phyloP scores from a whole-genome alignment of 2,888 invertebrate species.

The Blera fallax region DNA sequence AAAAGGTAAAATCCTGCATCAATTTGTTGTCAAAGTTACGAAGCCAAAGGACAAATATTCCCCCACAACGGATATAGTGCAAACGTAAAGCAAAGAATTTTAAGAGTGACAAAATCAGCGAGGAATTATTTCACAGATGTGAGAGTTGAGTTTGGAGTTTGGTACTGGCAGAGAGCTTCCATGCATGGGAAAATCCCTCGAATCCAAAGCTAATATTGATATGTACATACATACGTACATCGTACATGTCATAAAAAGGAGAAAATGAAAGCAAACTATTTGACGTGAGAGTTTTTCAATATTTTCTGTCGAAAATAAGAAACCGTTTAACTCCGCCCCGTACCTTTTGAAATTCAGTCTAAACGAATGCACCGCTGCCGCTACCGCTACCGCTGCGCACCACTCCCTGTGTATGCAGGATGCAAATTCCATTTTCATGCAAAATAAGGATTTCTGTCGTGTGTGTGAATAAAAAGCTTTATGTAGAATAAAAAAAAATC shows the following conservation, averaged over 20 bases:
- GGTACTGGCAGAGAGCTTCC: too few relatives aligned
- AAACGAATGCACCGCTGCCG: not conserved
- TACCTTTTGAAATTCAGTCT: not conserved
- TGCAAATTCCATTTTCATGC: constrained; percentile 45
- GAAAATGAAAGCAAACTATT: constrained; percentile 35
- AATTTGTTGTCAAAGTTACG: constrained; percentile 4
- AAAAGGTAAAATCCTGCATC: not conserved
- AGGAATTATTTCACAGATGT: not conserved
- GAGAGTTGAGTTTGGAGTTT: too few relatives aligned
- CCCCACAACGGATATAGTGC: not conserved
- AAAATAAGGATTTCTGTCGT: constrained; percentile 13
- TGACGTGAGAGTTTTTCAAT: constrained; percentile 59
- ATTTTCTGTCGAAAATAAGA: constrained; percentile 25
- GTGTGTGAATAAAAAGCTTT: constrained; percentile 1
- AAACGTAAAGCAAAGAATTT: constrained; percentile 10
- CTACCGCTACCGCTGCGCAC: not conserved
- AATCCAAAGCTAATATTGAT: not conserved
- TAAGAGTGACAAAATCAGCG: constrained; percentile 29
- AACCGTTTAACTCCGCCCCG: constrained; percentile 40
- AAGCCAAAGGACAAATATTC: constrained; percentile 35
- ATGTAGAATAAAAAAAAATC: not conserved
- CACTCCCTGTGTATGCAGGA: constrained; percentile 18
- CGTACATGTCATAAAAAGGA: constrained; percentile 4
- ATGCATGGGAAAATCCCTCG: not conserved
- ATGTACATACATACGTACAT: not conserved